Conservation (phyloP, 2,888 invertebrate species). For the Anthophora plumipes region DNA sequence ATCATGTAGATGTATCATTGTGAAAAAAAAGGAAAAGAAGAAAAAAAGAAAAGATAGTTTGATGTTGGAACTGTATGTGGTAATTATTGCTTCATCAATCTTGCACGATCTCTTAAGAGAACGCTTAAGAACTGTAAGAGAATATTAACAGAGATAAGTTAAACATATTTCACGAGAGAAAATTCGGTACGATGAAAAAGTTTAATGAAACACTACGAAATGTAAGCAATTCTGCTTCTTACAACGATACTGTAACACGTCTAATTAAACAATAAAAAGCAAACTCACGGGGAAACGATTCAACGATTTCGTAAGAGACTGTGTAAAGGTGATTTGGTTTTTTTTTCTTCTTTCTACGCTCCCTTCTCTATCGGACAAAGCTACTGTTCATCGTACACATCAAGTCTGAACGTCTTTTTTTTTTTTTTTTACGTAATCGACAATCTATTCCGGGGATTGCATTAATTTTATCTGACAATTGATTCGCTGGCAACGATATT, state of each 20-base stretch:
- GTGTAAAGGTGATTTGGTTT: background rate
- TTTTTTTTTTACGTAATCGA: background rate
- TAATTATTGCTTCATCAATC: background rate
- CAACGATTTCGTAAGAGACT: slow-evolving; percentile 16
- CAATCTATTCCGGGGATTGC: background rate
- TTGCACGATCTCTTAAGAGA: too few species aligned
- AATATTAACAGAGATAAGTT: background rate
- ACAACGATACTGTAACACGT: too few species aligned
- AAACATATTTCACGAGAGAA: background rate
- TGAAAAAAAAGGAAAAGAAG: too few species aligned
- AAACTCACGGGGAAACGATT: background rate
- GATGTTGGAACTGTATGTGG: background rate
- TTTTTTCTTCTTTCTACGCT: slow-evolving; percentile 1
- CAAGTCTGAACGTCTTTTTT: background rate
- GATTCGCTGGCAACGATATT: background rate
- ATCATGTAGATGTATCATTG: background rate
- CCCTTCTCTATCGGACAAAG: slow-evolving; percentile 1
- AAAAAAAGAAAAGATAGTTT: background rate
- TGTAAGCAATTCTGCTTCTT: background rate
- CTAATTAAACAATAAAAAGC: slow-evolving; percentile 21
- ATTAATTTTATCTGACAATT: background rate
- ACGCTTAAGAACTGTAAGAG: too few species aligned
- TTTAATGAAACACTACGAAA: background rate
- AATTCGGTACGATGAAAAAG: background rate
- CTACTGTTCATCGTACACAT: background rate